Evolutionary conservation across 2,888 invertebrate genomes (phyloP).

Genomic region (Pemphredon lugubris): DNA sequence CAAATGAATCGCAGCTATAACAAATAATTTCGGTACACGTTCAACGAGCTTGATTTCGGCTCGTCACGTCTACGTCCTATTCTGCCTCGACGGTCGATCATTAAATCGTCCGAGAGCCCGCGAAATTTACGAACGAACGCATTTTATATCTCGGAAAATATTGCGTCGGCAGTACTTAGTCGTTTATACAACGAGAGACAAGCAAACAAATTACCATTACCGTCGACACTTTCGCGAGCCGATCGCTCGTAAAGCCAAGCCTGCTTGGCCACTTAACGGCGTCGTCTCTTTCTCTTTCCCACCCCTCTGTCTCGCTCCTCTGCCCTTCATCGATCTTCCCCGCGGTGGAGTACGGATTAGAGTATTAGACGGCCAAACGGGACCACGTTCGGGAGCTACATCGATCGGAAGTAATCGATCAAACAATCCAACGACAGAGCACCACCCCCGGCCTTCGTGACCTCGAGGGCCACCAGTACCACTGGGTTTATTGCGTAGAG

Average conservation of each 20-base stretch:
- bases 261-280: slow-evolving; percentile 7
- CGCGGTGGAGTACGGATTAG: slow-evolving; percentile 33
- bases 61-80: too few species aligned
- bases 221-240: slow-evolving; percentile 44
- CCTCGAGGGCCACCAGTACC: slow-evolving; percentile 19
- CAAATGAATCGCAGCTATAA: too few species aligned
- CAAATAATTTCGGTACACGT: too few species aligned
- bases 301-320: slow-evolving; percentile 3
- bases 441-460: slow-evolving; percentile 32
- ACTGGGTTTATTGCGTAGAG: slow-evolving; percentile 32
- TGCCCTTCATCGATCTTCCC: slow-evolving; percentile 45
- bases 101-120: too few species aligned
- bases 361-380: slow-evolving; percentile 39
- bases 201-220: slow-evolving; percentile 62
- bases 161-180: not conserved
- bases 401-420: slow-evolving; percentile 61
- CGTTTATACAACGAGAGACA: slow-evolving; percentile 13
- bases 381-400: slow-evolving; percentile 28
- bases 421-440: slow-evolving; percentile 47
- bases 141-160: slow-evolving; percentile 9
- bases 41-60: too few species aligned
- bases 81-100: too few species aligned
- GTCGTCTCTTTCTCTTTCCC: slow-evolving; percentile 13
- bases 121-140: too few species aligned
- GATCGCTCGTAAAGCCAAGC: slow-evolving; percentile 35